These are phyloP conservation scores for Eristalis pertinax DNA, from an alignment of 2,888 invertebrate species.

Conservation along the genomic window DNA sequence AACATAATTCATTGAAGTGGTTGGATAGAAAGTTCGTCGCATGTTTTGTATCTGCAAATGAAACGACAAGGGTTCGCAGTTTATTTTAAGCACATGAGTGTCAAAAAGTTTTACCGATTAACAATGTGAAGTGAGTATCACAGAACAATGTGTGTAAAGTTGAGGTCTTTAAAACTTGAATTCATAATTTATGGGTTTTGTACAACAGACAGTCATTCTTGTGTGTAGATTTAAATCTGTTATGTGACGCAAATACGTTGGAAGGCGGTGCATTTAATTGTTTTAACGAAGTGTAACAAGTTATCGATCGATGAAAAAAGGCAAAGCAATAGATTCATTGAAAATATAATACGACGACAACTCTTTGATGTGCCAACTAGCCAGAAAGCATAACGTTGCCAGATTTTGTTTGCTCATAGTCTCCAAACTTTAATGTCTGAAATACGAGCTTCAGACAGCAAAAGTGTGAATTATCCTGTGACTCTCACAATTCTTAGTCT, in stretches of 20 bases:
- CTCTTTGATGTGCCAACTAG: too few relatives aligned
- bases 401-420: too few relatives aligned
- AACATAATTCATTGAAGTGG: background rate
- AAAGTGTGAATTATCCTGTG: background rate
- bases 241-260: too few relatives aligned
- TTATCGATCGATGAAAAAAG: too few relatives aligned
- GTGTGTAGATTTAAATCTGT: background rate
- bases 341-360: too few relatives aligned
- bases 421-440: background rate
- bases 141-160: background rate
- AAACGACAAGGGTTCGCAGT: background rate
- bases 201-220: background rate
- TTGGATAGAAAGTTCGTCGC: background rate
- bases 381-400: too few relatives aligned
- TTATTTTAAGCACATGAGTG: background rate
- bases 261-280: too few relatives aligned
- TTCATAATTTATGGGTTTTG: background rate
- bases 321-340: too few relatives aligned
- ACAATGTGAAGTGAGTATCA: background rate
- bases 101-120: background rate
- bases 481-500: background rate
- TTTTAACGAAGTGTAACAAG: too few relatives aligned
- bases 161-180: background rate
- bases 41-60: background rate
- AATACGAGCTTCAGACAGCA: background rate